Evolutionary conservation across 2,888 invertebrate species (phyloP), one percentile per base, ranked within the genome.

Genomic region (Lissocephala sabroskyi): DNA sequence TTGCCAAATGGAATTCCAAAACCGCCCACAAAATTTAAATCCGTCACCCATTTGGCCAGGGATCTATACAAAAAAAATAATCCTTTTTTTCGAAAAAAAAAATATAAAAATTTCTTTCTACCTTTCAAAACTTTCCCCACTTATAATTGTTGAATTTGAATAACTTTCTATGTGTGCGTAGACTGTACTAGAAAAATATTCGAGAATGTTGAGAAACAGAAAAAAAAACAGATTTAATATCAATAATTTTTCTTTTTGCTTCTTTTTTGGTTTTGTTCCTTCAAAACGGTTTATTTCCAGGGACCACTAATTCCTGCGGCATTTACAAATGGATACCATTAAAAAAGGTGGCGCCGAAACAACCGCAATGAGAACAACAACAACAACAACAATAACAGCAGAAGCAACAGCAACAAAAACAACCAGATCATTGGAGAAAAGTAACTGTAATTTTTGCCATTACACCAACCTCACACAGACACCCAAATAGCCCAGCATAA

Each of bases 241-340:
- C 52, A 75, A 71, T 75, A 75, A 70, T 75, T 70, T 75, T 59
- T 32, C n/a, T n/a, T n/a, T n/a, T n/a, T n/a, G n/a, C n/a, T n/a
- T 53, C 59, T 58, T 60, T 70, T 45, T 64, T 66, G 61, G 65
- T 57, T 64, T 59, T 65, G 62, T 59, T 64, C 49, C 59, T 48
- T 44, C 73, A 67, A 67, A 59, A 62, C 49, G 10, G 59, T 71
- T 64, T 68, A 63, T 70, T 82, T 80, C 49, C 92, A 96, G 96
- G 96, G 95, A 85, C 94, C 96, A 86, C 89, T 97, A 89, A 96
- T 97, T 91, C 96, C 96, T 88, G 95, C 96, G 88, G 96, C 96
- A 88, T 97, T 96, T 89, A 96, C 96, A 90, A 97, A 97, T 90
- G 97, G 97, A 88, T 96, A 96, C 90, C 96, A 96, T 91, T 88